Base-by-base conservation (phyloP, 2,113 vertebrate species). In the Arvicanthis niloticus region DNA sequence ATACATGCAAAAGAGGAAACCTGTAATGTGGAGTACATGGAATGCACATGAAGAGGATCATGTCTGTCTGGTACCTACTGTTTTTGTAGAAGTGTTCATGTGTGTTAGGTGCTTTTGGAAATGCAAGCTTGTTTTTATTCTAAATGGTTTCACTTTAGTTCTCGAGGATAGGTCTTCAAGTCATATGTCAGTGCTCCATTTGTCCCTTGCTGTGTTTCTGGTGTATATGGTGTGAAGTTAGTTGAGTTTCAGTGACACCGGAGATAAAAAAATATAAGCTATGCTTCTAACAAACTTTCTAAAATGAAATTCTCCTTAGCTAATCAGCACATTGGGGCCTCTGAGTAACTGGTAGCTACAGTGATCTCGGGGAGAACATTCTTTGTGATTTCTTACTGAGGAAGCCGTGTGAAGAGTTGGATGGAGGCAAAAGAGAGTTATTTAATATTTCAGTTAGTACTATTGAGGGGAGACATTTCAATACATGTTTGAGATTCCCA, bases 371-470 rank as follows among this genome's bases (percentile, higher is more conserved):
- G 65, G 58, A 85, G 72, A 58, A 77, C 42, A 67, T 73, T 88
- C 0, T 70, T 21, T 45, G 19, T 12, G 19, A 40, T 80, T 96
- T 96, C 67, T 96, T n/a, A 72, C 65, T 58, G 62, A 40, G 31
- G 62, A 70, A 96, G 86, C 26, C 82, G 76, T 6, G 10, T 65
- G n/a, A 68, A 87, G 51, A 93, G 15, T 77, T 22, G 11, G 95
- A 9, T 21, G 21, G 53, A 65, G 53, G 91, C 1, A 78, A 85
- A 89, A 81, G 51, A 85, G 73, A 89, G 34, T 70, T 58, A 76
- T 81, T 96, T 85, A 48, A 51, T 93, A 90, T 91, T 92, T n/a
- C 40, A 76, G n/a, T 88, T 13, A 91, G 24, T 75, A 19, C n/a
- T 91, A 34, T 40, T 42, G 62, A 92, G 82, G 42, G 53, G 88